phyloP scores from a whole-genome alignment of 2,888 invertebrate genomes.

The Watsonalla binaria region DNA sequence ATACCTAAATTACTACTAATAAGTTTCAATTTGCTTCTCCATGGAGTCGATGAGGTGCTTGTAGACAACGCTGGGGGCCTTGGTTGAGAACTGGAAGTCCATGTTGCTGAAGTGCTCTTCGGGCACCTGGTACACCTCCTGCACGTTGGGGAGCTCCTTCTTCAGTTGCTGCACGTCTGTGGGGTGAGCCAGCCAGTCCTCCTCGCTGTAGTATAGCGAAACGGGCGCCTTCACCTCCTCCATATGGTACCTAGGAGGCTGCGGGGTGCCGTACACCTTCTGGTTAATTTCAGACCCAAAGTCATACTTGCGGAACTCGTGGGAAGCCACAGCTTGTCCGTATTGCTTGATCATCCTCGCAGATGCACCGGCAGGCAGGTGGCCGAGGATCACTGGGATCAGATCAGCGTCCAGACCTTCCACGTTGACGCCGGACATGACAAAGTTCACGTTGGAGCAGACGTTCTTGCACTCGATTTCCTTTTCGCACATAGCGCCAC shows the following conservation, averaged over 20 bases:
- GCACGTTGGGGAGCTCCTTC: constrained; percentile 75
- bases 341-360: constrained; percentile 75
- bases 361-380: constrained; percentile 79
- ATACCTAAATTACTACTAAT: constrained; percentile 15
- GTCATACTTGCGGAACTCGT: constrained; percentile 59
- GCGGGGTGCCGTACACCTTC: constrained; percentile 49
- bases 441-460: constrained; percentile 80
- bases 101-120: constrained; percentile 65
- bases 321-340: constrained; percentile 65
- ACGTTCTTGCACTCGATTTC: constrained; percentile 64
- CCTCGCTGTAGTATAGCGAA: constrained; percentile 60
- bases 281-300: constrained; percentile 54
- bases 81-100: constrained; percentile 67
- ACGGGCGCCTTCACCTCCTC: constrained; percentile 59
- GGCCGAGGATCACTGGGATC: constrained; percentile 73
- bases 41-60: constrained; percentile 55
- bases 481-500: constrained; percentile 54
- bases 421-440: constrained; percentile 79
- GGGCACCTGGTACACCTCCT: constrained; percentile 75
- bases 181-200: constrained; percentile 83
- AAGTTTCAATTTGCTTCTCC: constrained; percentile 22
- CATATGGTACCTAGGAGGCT: constrained; percentile 60
- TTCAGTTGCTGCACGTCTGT: constrained; percentile 78
- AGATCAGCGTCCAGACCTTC: constrained; percentile 73
- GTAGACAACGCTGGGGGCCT: constrained; percentile 55